Evolutionary conservation across 2,113 vertebrate genomes (phyloP).

Genomic region (Ciconia stormi): DNA sequence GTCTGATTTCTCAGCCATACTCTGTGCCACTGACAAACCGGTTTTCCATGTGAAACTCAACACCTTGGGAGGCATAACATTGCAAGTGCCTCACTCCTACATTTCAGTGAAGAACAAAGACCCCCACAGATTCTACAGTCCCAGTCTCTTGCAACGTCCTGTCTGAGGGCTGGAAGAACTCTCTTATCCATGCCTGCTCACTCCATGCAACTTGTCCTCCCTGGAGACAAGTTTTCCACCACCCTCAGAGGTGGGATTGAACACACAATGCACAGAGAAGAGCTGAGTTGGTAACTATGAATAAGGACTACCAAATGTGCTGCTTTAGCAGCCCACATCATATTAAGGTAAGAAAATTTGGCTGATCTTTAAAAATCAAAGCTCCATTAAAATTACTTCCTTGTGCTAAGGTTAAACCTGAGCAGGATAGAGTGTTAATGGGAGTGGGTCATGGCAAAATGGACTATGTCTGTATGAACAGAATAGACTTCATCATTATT

Average conservation of each 20-base stretch:
- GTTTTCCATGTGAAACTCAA: not conserved
- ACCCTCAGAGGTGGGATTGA: not conserved
- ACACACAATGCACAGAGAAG: not conserved
- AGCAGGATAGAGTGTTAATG: not conserved
- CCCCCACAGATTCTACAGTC: not conserved
- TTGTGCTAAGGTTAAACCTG: not conserved
- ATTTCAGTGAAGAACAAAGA: not conserved
- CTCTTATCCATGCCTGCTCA: not conserved
- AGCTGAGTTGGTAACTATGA: not conserved
- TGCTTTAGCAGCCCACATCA: not conserved
- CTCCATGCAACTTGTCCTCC: not conserved
- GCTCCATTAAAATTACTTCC: not conserved
- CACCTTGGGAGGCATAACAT: not conserved
- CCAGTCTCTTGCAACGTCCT: not conserved
- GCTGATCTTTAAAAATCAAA: not conserved
- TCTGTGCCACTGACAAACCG: not conserved
- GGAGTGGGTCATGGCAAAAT: not conserved
- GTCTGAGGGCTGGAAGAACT: not conserved
- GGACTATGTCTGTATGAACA: not conserved
- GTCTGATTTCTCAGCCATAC: not conserved
- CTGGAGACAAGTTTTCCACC: not conserved
- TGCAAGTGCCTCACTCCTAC: not conserved
- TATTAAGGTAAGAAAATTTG: not conserved
- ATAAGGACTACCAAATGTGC: not conserved
- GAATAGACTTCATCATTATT: not conserved